Conservation (phyloP, 1,140 invertebrate species). For the Brachionus manjavacas region DNA sequence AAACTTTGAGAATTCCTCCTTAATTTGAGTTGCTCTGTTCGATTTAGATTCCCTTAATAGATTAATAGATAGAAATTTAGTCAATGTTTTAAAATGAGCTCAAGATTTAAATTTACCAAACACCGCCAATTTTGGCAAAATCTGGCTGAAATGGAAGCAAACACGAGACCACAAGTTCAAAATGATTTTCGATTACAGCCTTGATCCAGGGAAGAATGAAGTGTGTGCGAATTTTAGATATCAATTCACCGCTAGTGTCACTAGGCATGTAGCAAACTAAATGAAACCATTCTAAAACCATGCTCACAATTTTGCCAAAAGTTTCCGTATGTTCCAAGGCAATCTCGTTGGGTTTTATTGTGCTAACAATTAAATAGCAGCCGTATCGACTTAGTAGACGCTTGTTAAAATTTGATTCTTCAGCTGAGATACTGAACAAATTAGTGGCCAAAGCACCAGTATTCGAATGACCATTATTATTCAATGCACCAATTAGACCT, state of each 20-base stretch:
- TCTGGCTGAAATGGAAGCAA: constrained; percentile 78
- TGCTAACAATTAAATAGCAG: constrained; percentile 88
- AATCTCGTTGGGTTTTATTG: constrained; percentile 74
- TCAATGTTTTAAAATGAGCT: constrained; percentile 12
- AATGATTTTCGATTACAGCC: constrained; percentile 74
- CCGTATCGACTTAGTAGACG: constrained; percentile 81
- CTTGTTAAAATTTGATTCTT: constrained; percentile 53
- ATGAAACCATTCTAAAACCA: constrained; percentile 98
- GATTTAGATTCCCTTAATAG: constrained; percentile 80
- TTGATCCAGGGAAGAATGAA: constrained; percentile 81
- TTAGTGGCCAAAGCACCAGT: constrained; percentile 25
- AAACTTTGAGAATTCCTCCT: constrained; percentile 73
- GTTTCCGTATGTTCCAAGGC: constrained; percentile 62
- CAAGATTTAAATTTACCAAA: constrained; percentile 67
- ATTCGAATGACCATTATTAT: constrained; percentile 35
- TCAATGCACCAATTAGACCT: constrained; percentile 40
- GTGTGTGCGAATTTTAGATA: constrained; percentile 55
- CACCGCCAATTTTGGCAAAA: constrained; percentile 82
- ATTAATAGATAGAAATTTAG: constrained; percentile 43
- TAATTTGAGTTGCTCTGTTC: constrained; percentile 82
- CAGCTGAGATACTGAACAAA: constrained; percentile 46
- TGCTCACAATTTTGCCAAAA: constrained; percentile 81
- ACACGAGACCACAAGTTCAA: constrained; percentile 79
- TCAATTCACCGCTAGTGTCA: constrained; percentile 64
- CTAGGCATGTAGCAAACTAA: constrained; percentile 90